These are phyloP conservation scores for Entosphenus tridentatus DNA, from an alignment of 2,113 vertebrate genomes.

Conservation along the genomic window DNA sequence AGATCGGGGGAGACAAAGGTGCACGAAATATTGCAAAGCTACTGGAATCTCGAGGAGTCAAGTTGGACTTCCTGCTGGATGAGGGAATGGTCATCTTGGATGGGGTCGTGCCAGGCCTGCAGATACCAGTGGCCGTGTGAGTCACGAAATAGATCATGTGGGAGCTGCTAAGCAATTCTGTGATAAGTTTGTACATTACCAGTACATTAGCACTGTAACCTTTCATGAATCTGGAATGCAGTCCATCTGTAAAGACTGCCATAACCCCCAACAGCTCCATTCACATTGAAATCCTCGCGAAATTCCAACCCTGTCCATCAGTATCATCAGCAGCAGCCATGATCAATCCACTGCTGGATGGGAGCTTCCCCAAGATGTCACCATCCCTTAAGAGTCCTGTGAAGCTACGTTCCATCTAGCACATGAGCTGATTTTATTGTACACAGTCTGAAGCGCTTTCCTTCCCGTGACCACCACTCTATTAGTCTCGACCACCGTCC, in stretches of 20 bases:
- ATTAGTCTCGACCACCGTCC: too few relatives aligned
- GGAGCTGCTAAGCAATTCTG: neutral
- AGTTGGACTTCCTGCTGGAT: conserved; percentile 48
- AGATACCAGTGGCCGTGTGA: conserved; percentile 57
- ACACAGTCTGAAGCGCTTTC: too few relatives aligned
- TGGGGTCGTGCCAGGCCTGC: conserved; percentile 26
- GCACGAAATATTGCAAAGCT: conserved; percentile 36
- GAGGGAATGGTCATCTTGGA: conserved; percentile 41
- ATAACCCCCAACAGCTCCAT: neutral
- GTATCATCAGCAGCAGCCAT: too few relatives aligned
- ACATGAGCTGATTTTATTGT: too few relatives aligned
- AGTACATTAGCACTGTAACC: neutral
- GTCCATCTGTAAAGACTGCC: neutral
- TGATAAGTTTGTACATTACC: neutral
- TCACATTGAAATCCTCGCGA: too few relatives aligned
- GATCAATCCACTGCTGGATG: too few relatives aligned
- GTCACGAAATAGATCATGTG: conserved; percentile 11
- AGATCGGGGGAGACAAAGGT: conserved; percentile 41
- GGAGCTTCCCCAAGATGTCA: too few relatives aligned
- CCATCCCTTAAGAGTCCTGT: too few relatives aligned
- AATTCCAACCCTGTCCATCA: too few relatives aligned
- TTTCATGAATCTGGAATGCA: neutral
- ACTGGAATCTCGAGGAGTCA: conserved; percentile 34
- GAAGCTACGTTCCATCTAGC: too few relatives aligned
- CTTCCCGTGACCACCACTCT: too few relatives aligned